phyloP scores from a whole-genome alignment of 2,797 vertebrate genomes.

The Octomys mimax region DNA sequence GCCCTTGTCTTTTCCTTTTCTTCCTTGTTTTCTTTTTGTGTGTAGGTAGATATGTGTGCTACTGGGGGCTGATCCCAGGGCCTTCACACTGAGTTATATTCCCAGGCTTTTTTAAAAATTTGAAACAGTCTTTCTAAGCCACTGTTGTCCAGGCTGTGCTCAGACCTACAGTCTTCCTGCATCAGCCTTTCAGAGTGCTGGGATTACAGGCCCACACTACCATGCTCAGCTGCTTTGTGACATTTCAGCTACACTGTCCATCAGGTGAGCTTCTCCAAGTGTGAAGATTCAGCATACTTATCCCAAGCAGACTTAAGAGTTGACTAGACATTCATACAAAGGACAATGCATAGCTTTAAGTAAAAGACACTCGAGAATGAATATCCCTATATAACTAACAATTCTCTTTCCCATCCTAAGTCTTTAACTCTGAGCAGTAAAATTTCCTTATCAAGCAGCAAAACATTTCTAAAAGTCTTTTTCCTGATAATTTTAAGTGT shows the following conservation, averaged over 20 bases:
- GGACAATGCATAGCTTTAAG: neutral
- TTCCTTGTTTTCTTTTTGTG: neutral
- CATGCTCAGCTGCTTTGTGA: neutral
- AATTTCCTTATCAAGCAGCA: neutral
- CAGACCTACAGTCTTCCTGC: neutral
- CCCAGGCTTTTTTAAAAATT: neutral
- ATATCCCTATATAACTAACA: neutral
- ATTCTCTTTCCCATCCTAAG: neutral
- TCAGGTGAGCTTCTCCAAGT: neutral
- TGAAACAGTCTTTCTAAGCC: neutral
- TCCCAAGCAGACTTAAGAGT: neutral
- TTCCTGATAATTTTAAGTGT: constrained; percentile 36
- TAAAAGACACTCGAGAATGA: neutral
- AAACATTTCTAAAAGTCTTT: constrained; percentile 5
- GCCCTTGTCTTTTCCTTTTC: neutral
- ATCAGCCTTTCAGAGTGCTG: neutral
- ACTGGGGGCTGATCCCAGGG: neutral
- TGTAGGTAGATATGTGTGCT: neutral
- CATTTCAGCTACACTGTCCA: neutral
- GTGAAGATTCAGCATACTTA: neutral
- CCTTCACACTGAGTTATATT: neutral
- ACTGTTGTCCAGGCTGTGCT: neutral
- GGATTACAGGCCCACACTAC: neutral
- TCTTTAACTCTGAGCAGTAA: neutral
- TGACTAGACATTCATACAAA: neutral